Evolutionary conservation across 2,888 invertebrate genomes (phyloP), one percentile per base, ranked within the genome.

Genomic region (Idaea dimidiata): DNA sequence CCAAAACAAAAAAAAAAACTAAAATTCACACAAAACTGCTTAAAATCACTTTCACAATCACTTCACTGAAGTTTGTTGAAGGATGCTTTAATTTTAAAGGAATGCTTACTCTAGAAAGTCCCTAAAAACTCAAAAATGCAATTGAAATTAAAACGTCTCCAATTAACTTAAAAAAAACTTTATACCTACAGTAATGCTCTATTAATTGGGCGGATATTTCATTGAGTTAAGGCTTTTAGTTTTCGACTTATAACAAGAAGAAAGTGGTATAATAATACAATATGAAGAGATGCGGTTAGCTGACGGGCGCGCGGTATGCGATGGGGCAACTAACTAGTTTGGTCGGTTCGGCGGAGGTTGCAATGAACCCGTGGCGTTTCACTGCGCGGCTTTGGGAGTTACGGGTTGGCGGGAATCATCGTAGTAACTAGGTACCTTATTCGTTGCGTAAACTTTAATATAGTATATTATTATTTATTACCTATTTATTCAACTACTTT

Each of bases 301-400:
- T 66, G 62, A 64, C 60, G 66, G 67, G 59, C 69, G 66, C 75
- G 69, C 69, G 69, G 69, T 66, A 67, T 64, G 55, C 57, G 72
- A 66, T 70, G 70, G 69, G 70, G 66, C 69, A 62, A 54, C 64
- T 68, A 75, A 78, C 77, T 78, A 74, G 76, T 77, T 76, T 68
- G 66, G 69, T 66, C 61, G 59, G 65, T 70, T 60, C 61, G 24
- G 1, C 24, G 3, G 43, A 55, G 59, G 62, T 60, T 69, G 70
- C 70, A 70, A 62, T 66, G 61, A 61, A 62, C 63, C 61, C 59
- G 14, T 54, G 6, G 54, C 17, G 57, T 59, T 60, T 62, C 59
- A 56, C 58, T 59, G 16, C 17, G 16, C n/a, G 53, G 53, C 10
- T 24, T 5, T 1, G 24, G 24, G 24, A 24, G 24, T 3, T 3